Percentiles rank a stretch among this genome's conserved stretches.
These are phyloP conservation scores for Pandion haliaetus DNA, from an alignment of 2,113 vertebrate genomes.

Conservation along the genomic window DNA sequence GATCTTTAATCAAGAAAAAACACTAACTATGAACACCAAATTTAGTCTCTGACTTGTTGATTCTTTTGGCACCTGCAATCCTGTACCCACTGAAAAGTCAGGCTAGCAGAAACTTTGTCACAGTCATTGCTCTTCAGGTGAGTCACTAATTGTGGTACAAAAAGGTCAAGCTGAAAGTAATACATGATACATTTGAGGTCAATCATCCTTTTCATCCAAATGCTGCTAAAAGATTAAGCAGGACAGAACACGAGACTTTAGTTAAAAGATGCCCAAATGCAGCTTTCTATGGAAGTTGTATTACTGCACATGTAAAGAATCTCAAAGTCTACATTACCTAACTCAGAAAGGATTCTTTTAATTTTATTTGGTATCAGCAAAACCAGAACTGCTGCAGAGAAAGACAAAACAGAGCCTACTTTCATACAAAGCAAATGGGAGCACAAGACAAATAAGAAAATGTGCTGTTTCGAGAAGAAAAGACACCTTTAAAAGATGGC, in stretches of 20 bases:
- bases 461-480: background rate
- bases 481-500: background rate
- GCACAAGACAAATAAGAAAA: background rate
- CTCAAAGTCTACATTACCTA: background rate
- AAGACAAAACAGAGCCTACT: background rate
- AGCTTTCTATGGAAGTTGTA: background rate
- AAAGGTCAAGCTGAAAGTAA: background rate
- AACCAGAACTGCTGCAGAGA: background rate
- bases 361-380: background rate
- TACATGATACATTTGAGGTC: background rate
- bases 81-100: background rate
- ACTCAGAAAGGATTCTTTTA: background rate
- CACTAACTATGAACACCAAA: background rate
- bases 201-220: background rate
- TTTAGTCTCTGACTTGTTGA: background rate
- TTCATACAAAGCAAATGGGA: background rate
- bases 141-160: background rate
- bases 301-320: background rate
- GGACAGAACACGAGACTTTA: background rate
- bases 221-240: background rate
- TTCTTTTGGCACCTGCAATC: background rate
- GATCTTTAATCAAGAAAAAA: background rate
- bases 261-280: background rate
- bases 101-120: background rate
- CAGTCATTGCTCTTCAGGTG: background rate